Evolutionary conservation across 1,140 invertebrate species (phyloP).

Genomic region (Drosophila neocordata): DNA sequence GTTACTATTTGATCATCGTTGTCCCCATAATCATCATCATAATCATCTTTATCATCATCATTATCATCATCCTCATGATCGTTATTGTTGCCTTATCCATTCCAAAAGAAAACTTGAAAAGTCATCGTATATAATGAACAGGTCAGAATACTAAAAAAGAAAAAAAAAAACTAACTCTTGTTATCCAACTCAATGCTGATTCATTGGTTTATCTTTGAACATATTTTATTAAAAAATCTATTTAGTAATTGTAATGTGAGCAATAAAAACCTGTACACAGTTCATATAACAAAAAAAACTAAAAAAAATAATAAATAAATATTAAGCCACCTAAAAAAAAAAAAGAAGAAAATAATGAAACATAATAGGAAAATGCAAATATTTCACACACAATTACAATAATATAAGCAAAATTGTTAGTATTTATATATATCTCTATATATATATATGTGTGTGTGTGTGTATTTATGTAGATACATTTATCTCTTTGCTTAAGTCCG

Average conservation of each 20-base stretch:
- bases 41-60: slow-evolving; percentile 15
- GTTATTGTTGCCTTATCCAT: slow-evolving; percentile 31
- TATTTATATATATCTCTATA: background rate
- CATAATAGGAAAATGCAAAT: slow-evolving; percentile 72
- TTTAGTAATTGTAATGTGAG: slow-evolving; percentile 62
- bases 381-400: slow-evolving; percentile 56
- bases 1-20: background rate
- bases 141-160: slow-evolving; percentile 3
- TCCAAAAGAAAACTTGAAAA: slow-evolving; percentile 55
- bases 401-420: slow-evolving; percentile 49
- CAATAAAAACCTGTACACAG: slow-evolving; percentile 44
- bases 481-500: slow-evolving; percentile 37
- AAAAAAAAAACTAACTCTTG: slow-evolving; percentile 29
- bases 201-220: slow-evolving; percentile 45
- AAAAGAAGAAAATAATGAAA: slow-evolving; percentile 6
- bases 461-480: background rate
- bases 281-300: slow-evolving; percentile 10
- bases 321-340: background rate
- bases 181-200: slow-evolving; percentile 41
- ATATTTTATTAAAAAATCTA: slow-evolving; percentile 57
- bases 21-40: background rate
- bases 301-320: too few relatives aligned
- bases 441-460: background rate
- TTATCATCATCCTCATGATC: slow-evolving; percentile 21
- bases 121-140: slow-evolving; percentile 71